A percentile compares a stretch with the other conserved stretches of the same genome.
These are phyloP conservation scores for Neria commutata DNA, from an alignment of 2,888 invertebrate species.

Conservation along the genomic window DNA sequence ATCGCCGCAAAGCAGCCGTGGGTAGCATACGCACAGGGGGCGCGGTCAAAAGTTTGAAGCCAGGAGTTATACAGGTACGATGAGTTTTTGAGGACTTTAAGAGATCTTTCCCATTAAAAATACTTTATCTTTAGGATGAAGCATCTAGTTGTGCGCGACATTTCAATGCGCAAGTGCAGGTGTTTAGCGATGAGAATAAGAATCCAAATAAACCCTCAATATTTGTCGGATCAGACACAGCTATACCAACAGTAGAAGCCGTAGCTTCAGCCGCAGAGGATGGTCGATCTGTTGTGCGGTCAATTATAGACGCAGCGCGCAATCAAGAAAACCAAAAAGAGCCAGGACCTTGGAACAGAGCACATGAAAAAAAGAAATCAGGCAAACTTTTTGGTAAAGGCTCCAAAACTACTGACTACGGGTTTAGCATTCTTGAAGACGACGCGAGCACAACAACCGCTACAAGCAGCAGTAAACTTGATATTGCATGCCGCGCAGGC, in stretches of 20 bases:
- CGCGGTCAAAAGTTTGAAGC: slow-evolving; percentile 49
- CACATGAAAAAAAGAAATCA: slow-evolving; percentile 42
- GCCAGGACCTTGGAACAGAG: slow-evolving; percentile 73
- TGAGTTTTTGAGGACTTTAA: background rate
- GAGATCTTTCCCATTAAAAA: background rate
- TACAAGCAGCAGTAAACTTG: too few relatives aligned
- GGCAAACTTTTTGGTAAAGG: slow-evolving; percentile 42
- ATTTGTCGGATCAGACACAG: background rate
- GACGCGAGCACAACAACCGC: too few relatives aligned
- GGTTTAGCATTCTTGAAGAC: slow-evolving; percentile 56
- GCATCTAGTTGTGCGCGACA: slow-evolving; percentile 19
- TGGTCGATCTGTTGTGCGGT: slow-evolving; percentile 51
- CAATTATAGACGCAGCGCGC: slow-evolving; percentile 67
- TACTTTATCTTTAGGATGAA: slow-evolving; percentile 30
- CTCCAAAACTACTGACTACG: slow-evolving; percentile 35
- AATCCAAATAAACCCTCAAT: slow-evolving; percentile 40
- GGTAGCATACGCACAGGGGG: slow-evolving; percentile 64
- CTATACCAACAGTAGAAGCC: background rate
- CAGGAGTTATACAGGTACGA: slow-evolving; percentile 53
- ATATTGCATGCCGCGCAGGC: slow-evolving; percentile 7
- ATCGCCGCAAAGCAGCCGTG: slow-evolving; percentile 65
- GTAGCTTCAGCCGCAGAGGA: slow-evolving; percentile 17
- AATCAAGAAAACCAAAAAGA: slow-evolving; percentile 74
- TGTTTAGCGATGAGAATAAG: slow-evolving; percentile 54
- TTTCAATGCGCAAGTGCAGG: slow-evolving; percentile 37